Evolutionary conservation across 2,888 invertebrate species (phyloP).

Genomic region (Orchestes rusci): DNA sequence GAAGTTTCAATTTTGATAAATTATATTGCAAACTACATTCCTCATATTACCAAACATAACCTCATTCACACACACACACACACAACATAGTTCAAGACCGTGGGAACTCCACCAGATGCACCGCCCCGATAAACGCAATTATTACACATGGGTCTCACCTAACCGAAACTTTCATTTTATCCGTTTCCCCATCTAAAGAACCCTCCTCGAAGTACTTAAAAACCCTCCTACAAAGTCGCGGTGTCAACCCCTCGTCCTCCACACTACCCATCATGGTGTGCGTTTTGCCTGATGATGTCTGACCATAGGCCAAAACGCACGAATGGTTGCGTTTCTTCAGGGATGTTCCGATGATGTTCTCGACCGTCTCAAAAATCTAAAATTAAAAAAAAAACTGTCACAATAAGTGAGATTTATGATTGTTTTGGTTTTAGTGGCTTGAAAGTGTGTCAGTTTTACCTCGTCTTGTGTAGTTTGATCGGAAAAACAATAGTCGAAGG

Average conservation of each 20-base stretch:
- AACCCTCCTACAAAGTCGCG: constrained; percentile 49
- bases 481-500: constrained; percentile 59
- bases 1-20: no score
- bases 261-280: constrained; percentile 68
- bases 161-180: constrained; percentile 37
- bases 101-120: no score
- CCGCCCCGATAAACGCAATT: no score
- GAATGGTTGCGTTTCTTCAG: constrained; percentile 58
- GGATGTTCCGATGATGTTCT: constrained; percentile 55
- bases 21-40: no score
- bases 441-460: no score
- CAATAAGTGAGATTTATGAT: no score
- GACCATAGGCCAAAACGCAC: constrained; percentile 68
- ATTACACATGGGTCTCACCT: no score
- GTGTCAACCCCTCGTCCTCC: constrained; percentile 51
- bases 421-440: no score
- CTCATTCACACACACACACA: no score
- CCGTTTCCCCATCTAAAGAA: constrained; percentile 37
- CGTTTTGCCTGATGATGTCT: constrained; percentile 70
- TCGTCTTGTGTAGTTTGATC: constrained; percentile 47
- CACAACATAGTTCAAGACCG: no score
- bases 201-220: constrained; percentile 42
- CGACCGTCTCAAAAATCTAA: constrained; percentile 52
- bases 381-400: constrained; percentile 4
- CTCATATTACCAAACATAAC: no score